Evolutionary conservation across 2,113 vertebrate species (phyloP).

Genomic region (Dicentrarchus labrax): DNA sequence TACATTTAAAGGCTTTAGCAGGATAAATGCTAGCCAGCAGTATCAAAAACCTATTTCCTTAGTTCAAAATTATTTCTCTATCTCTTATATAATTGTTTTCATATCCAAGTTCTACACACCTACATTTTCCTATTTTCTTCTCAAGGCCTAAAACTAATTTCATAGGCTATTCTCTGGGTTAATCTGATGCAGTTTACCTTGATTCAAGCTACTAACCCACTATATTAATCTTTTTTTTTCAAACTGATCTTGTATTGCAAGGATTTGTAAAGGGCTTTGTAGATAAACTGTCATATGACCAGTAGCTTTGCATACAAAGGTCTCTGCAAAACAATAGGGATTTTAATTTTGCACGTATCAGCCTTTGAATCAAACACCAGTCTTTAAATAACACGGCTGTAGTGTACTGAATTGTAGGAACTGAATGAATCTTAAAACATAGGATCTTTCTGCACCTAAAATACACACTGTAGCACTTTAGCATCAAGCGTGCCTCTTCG

Average conservation of each 20-base stretch:
- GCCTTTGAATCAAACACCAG: conserved; percentile 7
- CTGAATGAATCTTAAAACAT: background rate
- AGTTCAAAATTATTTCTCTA: background rate
- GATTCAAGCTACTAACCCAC: background rate
- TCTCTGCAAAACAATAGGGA: background rate
- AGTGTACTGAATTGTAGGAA: background rate
- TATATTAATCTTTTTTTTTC: background rate
- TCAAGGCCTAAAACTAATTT: conserved; percentile 9
- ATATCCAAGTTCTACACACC: no score
- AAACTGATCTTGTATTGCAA: conserved; percentile 8
- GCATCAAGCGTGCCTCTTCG: background rate
- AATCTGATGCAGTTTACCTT: conserved; percentile 23
- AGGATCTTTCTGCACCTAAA: background rate
- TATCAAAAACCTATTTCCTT: background rate
- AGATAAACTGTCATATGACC: conserved; percentile 3
- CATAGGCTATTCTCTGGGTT: background rate
- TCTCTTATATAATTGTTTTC: background rate
- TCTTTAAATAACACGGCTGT: background rate
- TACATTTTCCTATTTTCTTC: background rate
- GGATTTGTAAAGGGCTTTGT: conserved; percentile 16
- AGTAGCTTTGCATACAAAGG: conserved; percentile 13
- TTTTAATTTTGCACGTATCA: background rate
- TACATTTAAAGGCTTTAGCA: background rate
- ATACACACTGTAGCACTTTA: background rate
- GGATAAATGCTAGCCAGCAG: background rate